These are phyloP conservation scores for Anagrus nilaparvatae DNA, from an alignment of 1,140 invertebrate species.

Conservation along the genomic window DNA sequence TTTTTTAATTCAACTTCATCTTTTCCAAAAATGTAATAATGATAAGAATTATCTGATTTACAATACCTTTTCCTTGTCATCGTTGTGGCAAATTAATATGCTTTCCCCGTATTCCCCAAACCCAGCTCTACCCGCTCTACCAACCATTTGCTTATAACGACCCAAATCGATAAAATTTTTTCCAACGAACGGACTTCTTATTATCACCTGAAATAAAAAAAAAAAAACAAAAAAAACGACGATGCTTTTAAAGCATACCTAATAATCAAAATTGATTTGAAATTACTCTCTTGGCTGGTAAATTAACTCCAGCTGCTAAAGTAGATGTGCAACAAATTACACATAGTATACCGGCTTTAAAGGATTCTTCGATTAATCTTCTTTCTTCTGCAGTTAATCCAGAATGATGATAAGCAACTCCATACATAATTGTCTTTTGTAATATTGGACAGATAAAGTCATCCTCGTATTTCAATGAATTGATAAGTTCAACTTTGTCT, in stretches of 20 bases:
- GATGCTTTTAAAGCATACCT: too few species aligned
- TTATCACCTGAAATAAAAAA: conserved; percentile 59
- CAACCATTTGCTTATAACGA: conserved; percentile 92
- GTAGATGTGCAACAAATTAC: conserved; percentile 93
- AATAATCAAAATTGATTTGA: background rate
- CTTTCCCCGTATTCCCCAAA: conserved; percentile 74
- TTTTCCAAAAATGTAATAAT: too few species aligned
- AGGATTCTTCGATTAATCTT: conserved; percentile 78
- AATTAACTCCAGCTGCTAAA: conserved; percentile 91
- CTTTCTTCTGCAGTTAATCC: conserved; percentile 76
- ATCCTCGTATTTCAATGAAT: conserved; percentile 51
- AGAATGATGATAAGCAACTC: conserved; percentile 86
- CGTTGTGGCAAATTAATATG: conserved; percentile 52
- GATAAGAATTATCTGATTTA: too few species aligned
- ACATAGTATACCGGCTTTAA: conserved; percentile 65
- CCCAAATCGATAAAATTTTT: conserved; percentile 64
- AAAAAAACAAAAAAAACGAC: conserved; percentile 7
- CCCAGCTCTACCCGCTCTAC: conserved; percentile 70
- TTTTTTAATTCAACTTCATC: too few species aligned
- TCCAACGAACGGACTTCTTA: conserved; percentile 76
- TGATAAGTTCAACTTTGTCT: conserved; percentile 51
- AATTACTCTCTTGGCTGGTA: conserved; percentile 75
- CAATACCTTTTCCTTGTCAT: conserved; percentile 45
- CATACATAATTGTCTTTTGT: conserved; percentile 59
- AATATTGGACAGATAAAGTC: conserved; percentile 66